phyloP scores from a whole-genome alignment of 2,888 invertebrate species.

The Entomobrya proxima region DNA sequence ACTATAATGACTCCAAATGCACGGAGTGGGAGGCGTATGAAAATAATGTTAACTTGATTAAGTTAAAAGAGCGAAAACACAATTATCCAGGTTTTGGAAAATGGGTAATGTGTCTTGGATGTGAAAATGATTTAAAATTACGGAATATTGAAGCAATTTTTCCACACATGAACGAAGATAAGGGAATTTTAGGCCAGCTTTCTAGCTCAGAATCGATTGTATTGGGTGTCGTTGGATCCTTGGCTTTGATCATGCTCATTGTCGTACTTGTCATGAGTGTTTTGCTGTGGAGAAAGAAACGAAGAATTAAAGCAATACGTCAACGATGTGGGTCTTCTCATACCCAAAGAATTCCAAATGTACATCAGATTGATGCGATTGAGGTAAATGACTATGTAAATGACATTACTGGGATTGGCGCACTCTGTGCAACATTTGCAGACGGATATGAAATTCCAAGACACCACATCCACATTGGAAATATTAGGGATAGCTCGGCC shows the following conservation, averaged over 20 bases:
- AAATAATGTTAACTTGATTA: background rate
- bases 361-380: slow-evolving; percentile 23
- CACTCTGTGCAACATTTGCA: slow-evolving; percentile 9
- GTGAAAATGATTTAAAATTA: no score
- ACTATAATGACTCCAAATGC: background rate
- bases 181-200: background rate
- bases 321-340: background rate
- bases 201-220: background rate
- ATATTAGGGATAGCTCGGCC: slow-evolving; percentile 43
- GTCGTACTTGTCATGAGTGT: background rate
- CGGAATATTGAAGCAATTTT: no score
- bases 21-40: background rate
- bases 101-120: background rate
- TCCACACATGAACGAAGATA: background rate
- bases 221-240: background rate
- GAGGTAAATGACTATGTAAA: slow-evolving; percentile 46
- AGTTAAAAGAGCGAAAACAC: no score
- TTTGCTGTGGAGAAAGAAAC: slow-evolving; percentile 39
- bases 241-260: slow-evolving; percentile 39
- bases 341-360: background rate
- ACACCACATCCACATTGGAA: slow-evolving; percentile 35
- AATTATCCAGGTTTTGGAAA: background rate
- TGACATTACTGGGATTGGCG: slow-evolving; percentile 32
- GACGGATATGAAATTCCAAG: slow-evolving; percentile 19
- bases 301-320: background rate